Conservation (phyloP, 2,797 vertebrate genomes). For the Tiaroga cobitis region DNA sequence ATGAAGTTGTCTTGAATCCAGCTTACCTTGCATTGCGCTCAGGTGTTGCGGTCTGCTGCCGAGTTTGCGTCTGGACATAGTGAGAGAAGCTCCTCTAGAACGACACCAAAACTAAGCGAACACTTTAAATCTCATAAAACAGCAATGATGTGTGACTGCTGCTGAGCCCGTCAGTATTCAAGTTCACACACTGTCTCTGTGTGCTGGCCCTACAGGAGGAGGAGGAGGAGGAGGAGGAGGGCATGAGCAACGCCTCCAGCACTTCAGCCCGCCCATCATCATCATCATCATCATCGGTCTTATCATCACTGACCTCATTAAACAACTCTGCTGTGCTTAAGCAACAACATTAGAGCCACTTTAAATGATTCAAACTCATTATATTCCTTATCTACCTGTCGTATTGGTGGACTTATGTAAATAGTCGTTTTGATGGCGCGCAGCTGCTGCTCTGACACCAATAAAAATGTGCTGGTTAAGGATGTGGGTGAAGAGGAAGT, state of each 20-base stretch:
- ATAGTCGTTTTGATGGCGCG: slow-evolving; percentile 48
- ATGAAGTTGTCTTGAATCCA: background rate
- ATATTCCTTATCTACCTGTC: background rate
- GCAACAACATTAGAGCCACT: background rate
- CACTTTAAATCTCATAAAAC: slow-evolving; percentile 14
- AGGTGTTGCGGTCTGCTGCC: slow-evolving; percentile 85
- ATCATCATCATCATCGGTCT: slow-evolving; percentile 48
- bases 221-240: slow-evolving; percentile 63
- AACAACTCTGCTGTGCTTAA: background rate
- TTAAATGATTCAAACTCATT: background rate
- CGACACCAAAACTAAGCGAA: slow-evolving; percentile 16
- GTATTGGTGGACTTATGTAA: slow-evolving; percentile 25
- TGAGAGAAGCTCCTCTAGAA: slow-evolving; percentile 28
- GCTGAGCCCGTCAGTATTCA: slow-evolving; percentile 73
- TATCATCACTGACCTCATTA: slow-evolving; percentile 8
- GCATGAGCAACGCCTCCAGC: slow-evolving; percentile 64
- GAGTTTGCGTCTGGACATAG: slow-evolving; percentile 85
- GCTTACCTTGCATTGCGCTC: slow-evolving; percentile 80
- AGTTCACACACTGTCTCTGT: slow-evolving; percentile 75
- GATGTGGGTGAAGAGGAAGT: slow-evolving; percentile 71
- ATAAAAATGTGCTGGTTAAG: slow-evolving; percentile 52
- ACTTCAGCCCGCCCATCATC: slow-evolving; percentile 70
- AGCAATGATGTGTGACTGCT: slow-evolving; percentile 14
- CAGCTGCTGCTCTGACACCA: slow-evolving; percentile 46
- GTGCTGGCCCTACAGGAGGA: slow-evolving; percentile 54